Conservation (phyloP, 2,888 invertebrate species). For the Polydrusus pterygomalis region DNA sequence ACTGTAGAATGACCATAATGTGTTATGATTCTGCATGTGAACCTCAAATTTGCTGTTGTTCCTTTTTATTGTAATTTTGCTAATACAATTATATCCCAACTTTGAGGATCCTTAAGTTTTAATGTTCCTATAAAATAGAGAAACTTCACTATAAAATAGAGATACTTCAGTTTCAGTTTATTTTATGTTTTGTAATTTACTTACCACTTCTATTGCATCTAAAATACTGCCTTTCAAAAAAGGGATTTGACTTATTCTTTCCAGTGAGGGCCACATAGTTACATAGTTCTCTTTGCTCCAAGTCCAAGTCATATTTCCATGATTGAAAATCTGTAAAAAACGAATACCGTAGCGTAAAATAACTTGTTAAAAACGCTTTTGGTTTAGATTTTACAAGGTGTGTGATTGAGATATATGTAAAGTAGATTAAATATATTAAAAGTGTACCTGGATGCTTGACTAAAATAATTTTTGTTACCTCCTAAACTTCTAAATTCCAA, state of each 20-base stretch:
- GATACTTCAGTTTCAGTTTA: not conserved
- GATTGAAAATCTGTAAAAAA: slow-evolving; percentile 1
- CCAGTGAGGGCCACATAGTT: not conserved
- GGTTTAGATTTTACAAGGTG: too few relatives aligned
- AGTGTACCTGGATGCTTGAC: too few relatives aligned
- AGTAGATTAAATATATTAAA: too few relatives aligned
- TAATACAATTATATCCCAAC: too few relatives aligned
- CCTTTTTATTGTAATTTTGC: not conserved
- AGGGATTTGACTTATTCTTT: not conserved
- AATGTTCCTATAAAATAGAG: too few relatives aligned
- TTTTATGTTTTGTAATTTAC: not conserved
- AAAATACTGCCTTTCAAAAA: not conserved
- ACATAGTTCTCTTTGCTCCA: not conserved
- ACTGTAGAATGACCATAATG: not conserved
- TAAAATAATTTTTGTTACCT: too few relatives aligned
- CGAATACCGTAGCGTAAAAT: too few relatives aligned
- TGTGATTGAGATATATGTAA: too few relatives aligned
- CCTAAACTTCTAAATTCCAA: too few relatives aligned
- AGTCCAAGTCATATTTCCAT: slow-evolving; percentile 6
- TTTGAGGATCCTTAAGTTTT: too few relatives aligned
- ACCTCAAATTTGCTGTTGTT: not conserved
- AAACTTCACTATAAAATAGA: too few relatives aligned
- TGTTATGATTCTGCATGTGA: not conserved
- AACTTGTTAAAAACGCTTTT: too few relatives aligned
- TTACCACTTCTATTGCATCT: slow-evolving; percentile 3